phyloP scores from a whole-genome alignment of 2,797 vertebrate species.

The Macroramphosus scolopax region DNA sequence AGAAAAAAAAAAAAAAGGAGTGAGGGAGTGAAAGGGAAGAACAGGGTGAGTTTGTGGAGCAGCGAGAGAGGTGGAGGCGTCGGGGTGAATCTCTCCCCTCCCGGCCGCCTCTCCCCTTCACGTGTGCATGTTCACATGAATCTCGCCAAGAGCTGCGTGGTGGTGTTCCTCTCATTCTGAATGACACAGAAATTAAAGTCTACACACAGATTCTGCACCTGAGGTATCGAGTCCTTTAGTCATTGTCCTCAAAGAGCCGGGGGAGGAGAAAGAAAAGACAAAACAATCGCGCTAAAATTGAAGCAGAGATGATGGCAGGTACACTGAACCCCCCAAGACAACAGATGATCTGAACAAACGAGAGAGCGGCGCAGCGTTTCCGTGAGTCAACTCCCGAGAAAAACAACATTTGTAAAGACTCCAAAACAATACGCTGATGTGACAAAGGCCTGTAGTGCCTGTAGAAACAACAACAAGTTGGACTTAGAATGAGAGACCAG shows the following conservation, averaged over 20 bases:
- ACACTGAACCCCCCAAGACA: conserved; percentile 9
- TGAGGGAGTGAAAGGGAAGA: conserved; percentile 69
- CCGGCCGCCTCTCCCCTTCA: conserved; percentile 9
- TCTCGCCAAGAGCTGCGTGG: conserved; percentile 21
- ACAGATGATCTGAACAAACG: conserved; percentile 19
- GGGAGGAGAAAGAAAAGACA: conserved; percentile 4
- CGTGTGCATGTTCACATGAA: conserved; percentile 15
- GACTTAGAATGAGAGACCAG: not conserved
- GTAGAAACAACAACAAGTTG: not conserved
- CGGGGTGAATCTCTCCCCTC: conserved; percentile 38
- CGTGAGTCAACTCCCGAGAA: not conserved
- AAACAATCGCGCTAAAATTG: conserved; percentile 35
- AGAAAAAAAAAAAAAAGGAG: conserved; percentile 57
- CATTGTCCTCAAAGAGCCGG: conserved; percentile 21
- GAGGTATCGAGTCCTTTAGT: conserved; percentile 23
- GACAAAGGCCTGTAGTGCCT: too few species aligned
- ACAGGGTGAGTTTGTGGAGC: conserved; percentile 65
- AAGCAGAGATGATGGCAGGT: conserved; percentile 19
- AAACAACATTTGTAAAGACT: not conserved
- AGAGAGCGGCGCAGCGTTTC: conserved; percentile 12
- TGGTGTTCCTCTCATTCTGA: conserved; percentile 14
- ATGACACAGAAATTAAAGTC: conserved; percentile 16
- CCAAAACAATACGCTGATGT: too few species aligned
- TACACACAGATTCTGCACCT: conserved; percentile 29
- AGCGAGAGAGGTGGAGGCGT: conserved; percentile 48